Percentiles rank a stretch among this genome's conserved stretches.
Evolutionary conservation across 2,888 invertebrate genomes (phyloP).

Genomic region (Ophion slaviceki): DNA sequence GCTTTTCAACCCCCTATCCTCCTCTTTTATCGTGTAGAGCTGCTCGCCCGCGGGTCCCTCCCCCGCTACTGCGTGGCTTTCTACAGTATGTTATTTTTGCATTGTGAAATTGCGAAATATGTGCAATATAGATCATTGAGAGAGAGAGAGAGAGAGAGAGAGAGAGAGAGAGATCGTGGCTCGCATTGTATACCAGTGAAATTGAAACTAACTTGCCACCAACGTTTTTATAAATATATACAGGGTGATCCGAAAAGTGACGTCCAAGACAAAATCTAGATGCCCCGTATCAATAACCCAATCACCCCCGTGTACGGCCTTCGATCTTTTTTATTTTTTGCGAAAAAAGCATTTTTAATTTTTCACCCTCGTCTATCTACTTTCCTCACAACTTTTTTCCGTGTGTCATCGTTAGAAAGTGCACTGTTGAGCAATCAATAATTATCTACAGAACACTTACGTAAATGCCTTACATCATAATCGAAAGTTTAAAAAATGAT

Average conservation of each 20-base stretch:
- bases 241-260: neutral
- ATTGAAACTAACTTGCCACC: constrained; percentile 32
- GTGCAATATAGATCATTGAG: constrained; percentile 8
- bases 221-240: neutral
- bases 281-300: too few species aligned
- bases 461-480: too few species aligned
- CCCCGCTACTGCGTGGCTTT: neutral
- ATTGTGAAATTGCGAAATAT: constrained; percentile 27
- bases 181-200: constrained; percentile 15
- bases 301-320: too few species aligned
- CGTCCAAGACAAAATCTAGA: neutral
- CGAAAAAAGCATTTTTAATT: too few species aligned
- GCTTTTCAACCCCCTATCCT: constrained; percentile 24
- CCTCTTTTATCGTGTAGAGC: neutral
- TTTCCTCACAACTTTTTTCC: too few species aligned
- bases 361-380: too few species aligned
- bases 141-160: neutral
- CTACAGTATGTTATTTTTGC: constrained; percentile 16
- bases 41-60: neutral
- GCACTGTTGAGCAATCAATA: too few species aligned
- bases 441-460: too few species aligned
- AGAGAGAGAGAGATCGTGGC: neutral
- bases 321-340: too few species aligned
- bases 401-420: too few species aligned
- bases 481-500: too few species aligned